Evolutionary conservation across 2,797 vertebrate species (phyloP).

Genomic region (Oceanodroma leucorhoa): DNA sequence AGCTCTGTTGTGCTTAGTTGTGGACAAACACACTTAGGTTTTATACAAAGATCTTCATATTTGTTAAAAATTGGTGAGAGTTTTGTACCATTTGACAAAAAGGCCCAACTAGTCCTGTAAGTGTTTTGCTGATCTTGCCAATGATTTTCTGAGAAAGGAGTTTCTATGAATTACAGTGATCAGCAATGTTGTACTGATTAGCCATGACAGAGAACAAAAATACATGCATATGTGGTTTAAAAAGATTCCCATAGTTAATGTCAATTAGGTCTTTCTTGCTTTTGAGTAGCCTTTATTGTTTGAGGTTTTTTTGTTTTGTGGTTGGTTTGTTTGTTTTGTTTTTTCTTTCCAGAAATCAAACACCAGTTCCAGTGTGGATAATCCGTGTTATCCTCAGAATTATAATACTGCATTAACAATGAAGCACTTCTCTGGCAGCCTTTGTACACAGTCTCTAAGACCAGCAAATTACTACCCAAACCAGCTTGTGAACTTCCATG

Average conservation of each 20-base stretch:
- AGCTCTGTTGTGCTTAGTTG: not conserved
- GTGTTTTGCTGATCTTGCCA: not conserved
- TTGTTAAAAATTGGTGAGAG: not conserved
- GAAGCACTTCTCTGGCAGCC: conserved; percentile 80
- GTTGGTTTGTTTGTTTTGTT: no score
- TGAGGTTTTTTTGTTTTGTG: not conserved
- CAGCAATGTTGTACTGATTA: not conserved
- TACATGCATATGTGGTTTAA: not conserved
- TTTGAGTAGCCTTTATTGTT: not conserved
- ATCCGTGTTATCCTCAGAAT: conserved; percentile 86
- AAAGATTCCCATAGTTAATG: not conserved
- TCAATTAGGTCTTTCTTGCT: not conserved
- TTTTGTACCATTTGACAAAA: not conserved
- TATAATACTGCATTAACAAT: conserved; percentile 67
- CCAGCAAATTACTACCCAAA: conserved; percentile 71
- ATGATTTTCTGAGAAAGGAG: not conserved
- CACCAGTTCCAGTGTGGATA: conserved; percentile 54
- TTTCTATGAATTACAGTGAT: not conserved
- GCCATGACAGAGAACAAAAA: not conserved
- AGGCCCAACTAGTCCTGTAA: not conserved
- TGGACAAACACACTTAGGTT: not conserved
- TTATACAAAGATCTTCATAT: not conserved
- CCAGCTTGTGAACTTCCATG: conserved; percentile 72
- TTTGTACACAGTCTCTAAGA: conserved; percentile 77
- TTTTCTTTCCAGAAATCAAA: conserved; percentile 70